Evolutionary conservation across 2,797 vertebrate genomes (phyloP).

Genomic region (Chelmon rostratus): DNA sequence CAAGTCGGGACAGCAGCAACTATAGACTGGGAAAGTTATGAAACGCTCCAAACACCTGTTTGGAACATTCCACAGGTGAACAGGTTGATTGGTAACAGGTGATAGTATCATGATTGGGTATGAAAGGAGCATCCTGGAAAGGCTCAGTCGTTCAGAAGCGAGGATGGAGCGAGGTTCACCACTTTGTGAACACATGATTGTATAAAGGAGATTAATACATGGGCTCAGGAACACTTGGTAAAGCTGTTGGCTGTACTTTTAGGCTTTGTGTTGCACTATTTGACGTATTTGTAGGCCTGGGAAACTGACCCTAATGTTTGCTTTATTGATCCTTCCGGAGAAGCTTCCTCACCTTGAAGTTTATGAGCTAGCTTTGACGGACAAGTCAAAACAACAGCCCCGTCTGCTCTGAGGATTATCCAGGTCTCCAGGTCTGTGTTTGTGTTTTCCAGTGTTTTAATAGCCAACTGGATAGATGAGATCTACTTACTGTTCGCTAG

Average conservation of each 20-base stretch:
- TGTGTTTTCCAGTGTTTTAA: conserved; percentile 50
- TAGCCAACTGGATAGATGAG: conserved; percentile 34
- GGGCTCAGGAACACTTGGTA: conserved; percentile 3
- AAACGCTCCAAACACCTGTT: too few species aligned
- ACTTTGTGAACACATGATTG: too few species aligned
- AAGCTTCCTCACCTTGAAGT: conserved; percentile 64
- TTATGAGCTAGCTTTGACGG: conserved; percentile 55
- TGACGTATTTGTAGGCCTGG: conserved; percentile 22
- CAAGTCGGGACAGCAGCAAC: too few species aligned
- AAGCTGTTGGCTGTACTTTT: not conserved
- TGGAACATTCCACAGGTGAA: too few species aligned
- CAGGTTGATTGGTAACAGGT: too few species aligned
- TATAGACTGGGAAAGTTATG: too few species aligned
- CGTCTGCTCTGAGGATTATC: conserved; percentile 41
- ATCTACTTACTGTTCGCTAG: conserved; percentile 6
- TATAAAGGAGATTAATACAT: too few species aligned
- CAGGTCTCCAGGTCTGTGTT: conserved; percentile 53
- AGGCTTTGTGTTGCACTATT: conserved; percentile 5
- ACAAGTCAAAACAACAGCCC: conserved; percentile 62
- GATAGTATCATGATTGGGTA: too few species aligned
- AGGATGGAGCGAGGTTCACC: too few species aligned
- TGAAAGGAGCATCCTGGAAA: too few species aligned
- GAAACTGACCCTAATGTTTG: conserved; percentile 52
- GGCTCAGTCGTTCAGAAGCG: too few species aligned
- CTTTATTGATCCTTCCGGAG: conserved; percentile 59